Evolutionary conservation across 92 coral and sea anemone genomes (phyloP).

Genomic region (Desmophyllum pertusum): DNA sequence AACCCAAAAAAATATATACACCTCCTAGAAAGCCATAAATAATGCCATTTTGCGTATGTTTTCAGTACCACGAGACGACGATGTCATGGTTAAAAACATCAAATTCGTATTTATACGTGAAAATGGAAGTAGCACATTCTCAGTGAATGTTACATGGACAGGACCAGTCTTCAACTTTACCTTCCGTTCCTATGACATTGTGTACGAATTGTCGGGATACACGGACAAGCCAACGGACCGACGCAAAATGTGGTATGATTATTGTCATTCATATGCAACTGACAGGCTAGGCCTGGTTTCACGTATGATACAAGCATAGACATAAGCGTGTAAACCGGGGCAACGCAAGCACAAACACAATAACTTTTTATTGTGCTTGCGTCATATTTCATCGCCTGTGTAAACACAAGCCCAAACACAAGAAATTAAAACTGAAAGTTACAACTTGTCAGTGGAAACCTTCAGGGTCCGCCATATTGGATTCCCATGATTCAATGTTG

Average conservation of each 20-base stretch:
- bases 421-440: too few relatives aligned
- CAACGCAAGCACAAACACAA: too few relatives aligned
- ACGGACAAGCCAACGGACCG: background rate
- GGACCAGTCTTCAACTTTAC: constrained; percentile 27
- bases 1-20: too few relatives aligned
- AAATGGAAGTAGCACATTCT: constrained; percentile 8
- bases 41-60: background rate
- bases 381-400: too few relatives aligned
- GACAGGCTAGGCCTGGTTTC: too few relatives aligned
- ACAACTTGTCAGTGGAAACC: too few relatives aligned
- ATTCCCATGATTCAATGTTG: too few relatives aligned
- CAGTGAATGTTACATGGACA: constrained; percentile 29
- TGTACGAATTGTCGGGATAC: constrained; percentile 29
- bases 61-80: constrained; percentile 14
- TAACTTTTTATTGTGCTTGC: too few relatives aligned
- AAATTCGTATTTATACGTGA: background rate
- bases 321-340: too few relatives aligned
- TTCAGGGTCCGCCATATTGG: too few relatives aligned
- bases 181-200: background rate
- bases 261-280: background rate
- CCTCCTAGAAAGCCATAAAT: background rate
- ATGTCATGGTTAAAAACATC: background rate
- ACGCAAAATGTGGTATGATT: background rate
- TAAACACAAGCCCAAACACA: too few relatives aligned
- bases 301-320: too few relatives aligned